Percentiles rank a stretch among this genome's conserved stretches.
These are phyloP conservation scores for Accipiter cooperii DNA, from an alignment of 2,113 vertebrate species.

Conservation along the genomic window DNA sequence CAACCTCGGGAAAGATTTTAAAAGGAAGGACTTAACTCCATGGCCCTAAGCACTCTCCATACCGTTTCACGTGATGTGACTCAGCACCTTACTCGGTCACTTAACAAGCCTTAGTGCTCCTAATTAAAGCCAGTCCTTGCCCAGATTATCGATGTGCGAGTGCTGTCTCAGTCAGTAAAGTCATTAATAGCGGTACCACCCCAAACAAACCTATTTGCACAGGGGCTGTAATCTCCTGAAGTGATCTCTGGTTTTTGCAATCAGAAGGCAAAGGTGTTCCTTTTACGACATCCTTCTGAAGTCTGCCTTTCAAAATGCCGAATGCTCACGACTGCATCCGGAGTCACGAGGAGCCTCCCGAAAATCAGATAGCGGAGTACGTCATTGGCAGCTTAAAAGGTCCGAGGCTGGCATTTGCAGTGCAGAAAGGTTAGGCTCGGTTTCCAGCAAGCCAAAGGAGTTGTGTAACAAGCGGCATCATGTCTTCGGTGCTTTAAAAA, in stretches of 20 bases:
- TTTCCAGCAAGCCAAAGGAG: background rate
- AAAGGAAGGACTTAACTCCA: background rate
- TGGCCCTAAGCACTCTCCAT: background rate
- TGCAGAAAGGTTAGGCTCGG: background rate
- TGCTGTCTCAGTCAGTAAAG: background rate
- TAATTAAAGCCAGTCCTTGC: background rate
- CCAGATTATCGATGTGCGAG: background rate
- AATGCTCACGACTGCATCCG: fast-evolving
- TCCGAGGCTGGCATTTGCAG: background rate
- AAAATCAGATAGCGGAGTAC: background rate
- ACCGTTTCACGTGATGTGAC: background rate
- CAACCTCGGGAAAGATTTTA: background rate
- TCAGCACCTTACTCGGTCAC: background rate
- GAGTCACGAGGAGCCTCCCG: background rate
- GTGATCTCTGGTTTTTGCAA: background rate
- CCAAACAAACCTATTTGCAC: background rate
- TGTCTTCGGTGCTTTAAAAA: background rate
- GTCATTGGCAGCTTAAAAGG: background rate
- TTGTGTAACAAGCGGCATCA: background rate
- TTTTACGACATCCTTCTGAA: background rate
- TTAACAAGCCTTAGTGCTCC: background rate
- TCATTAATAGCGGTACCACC: background rate
- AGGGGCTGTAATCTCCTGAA: background rate
- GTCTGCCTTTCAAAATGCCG: background rate
- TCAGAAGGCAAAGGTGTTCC: background rate